Evolutionary conservation across 53 echinoderm and acorn worm species (phyloP), one percentile per base, ranked within the genome.

Genomic region (Echinarachnius parma): DNA sequence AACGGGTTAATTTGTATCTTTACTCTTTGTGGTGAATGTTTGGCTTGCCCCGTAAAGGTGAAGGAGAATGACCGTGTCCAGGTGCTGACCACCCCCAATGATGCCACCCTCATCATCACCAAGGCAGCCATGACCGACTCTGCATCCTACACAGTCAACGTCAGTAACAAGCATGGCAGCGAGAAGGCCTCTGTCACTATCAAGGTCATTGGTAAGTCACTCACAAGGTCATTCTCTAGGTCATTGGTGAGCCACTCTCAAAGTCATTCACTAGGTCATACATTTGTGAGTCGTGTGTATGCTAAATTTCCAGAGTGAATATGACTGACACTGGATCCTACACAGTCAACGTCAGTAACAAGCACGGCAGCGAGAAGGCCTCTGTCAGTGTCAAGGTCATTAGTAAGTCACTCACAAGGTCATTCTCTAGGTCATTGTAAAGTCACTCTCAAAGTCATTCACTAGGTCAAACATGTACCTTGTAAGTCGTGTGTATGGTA

Each of bases 121-220:
- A 78, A 84, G 20, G 75, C 82, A 1, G 60, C 77, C 29, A 79
- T 76, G 28, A 33, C 62, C 3, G 98, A 98, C 34, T 50, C 81
- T 4, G 67, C 87, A 9, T 79, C 81, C 21, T 98, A 92, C 61
- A 62, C 76, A 4, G 63, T 98, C 16, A 60, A 53, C 25, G 61
- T 98, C n/a, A 71, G 77, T 32, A 98, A 98, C 79, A 81, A 85
- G 50, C 91, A 92, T 5, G 98, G 91, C 28, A 68, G 72, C 11
- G 78, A 77, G n/a, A 82, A 53, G 13, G 89, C 86, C 24, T 78
- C 79, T 5, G 82, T 86, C 32, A 98, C 86, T 22, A 62, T 92
- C 60, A 86, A 76, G 18, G 81, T 98, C 35, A 92, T 98, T 34
- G 98, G 98, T 98, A 75, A 63, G 87, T 80, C 0, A n/a, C n/a